phyloP scores from a whole-genome alignment of 2,888 invertebrate genomes.

The Caenorhabditis sinica region DNA sequence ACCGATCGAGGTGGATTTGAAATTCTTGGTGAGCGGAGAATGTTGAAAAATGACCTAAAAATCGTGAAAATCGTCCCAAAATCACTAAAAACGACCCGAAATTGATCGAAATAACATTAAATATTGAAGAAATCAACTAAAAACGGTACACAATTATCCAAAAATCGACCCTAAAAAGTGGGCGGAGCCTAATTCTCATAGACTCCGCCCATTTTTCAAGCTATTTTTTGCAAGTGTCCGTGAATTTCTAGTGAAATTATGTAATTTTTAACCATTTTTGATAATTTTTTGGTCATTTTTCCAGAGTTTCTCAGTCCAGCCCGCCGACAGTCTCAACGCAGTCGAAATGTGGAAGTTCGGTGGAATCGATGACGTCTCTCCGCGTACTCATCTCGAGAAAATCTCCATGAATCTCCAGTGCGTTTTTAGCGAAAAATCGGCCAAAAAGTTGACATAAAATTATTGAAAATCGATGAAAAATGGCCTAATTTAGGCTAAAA shows the following conservation, averaged over 20 bases:
- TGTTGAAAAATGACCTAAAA: background rate
- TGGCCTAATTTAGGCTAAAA: background rate
- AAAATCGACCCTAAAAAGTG: no score
- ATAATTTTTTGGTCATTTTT: no score
- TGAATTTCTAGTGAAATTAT: no score
- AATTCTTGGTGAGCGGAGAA: background rate
- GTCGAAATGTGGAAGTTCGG: background rate
- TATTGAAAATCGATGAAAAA: background rate
- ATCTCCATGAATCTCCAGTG: conserved; percentile 21
- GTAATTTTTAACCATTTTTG: no score
- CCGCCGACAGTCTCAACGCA: background rate
- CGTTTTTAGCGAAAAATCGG: background rate
- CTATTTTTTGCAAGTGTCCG: no score
- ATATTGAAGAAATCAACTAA: no score
- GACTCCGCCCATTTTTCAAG: no score
- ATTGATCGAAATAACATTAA: background rate
- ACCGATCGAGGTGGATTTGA: conserved; percentile 8
- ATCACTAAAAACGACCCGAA: background rate
- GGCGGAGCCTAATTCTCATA: no score
- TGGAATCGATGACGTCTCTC: conserved; percentile 17
- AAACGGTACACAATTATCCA: no score
- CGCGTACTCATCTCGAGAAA: conserved; percentile 15
- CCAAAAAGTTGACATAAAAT: background rate
- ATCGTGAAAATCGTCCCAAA: background rate
- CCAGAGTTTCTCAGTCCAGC: background rate